phyloP scores from a whole-genome alignment of 2,113 vertebrate species.

The Atractosteus spatula region DNA sequence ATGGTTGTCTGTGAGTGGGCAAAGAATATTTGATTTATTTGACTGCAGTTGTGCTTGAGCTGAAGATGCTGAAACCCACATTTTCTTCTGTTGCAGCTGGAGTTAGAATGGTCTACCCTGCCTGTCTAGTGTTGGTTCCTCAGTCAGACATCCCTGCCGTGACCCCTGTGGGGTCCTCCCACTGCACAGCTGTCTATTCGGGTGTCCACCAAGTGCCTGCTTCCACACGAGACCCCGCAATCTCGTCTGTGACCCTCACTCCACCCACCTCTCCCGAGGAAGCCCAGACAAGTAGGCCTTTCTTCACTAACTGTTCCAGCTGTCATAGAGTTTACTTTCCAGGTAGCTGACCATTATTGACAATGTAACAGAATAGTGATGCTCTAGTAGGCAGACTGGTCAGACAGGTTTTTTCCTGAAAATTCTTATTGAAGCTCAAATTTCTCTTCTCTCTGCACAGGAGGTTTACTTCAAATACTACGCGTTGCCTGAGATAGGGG shows the following conservation, averaged over 20 bases:
- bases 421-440: background rate
- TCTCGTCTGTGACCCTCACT: constrained; percentile 94
- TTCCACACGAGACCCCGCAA: constrained; percentile 91
- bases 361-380: too few relatives aligned
- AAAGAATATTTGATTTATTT: too few relatives aligned
- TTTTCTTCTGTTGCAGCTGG: constrained; percentile 70
- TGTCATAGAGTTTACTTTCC: background rate
- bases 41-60: too few relatives aligned
- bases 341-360: too few relatives aligned
- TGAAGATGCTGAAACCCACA: too few relatives aligned
- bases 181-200: constrained; percentile 83
- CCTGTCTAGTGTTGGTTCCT: constrained; percentile 91
- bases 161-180: constrained; percentile 79
- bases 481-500: background rate
- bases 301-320: background rate
- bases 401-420: background rate
- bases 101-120: constrained; percentile 95
- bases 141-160: constrained; percentile 90
- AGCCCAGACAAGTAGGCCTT: constrained; percentile 81
- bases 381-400: background rate
- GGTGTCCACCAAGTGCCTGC: constrained; percentile 94
- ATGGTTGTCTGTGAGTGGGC: too few relatives aligned
- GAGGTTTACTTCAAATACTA: background rate
- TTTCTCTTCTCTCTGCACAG: background rate
- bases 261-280: constrained; percentile 97